phyloP scores from a whole-genome alignment of 2,888 invertebrate genomes.

The Tridacna gigas region DNA sequence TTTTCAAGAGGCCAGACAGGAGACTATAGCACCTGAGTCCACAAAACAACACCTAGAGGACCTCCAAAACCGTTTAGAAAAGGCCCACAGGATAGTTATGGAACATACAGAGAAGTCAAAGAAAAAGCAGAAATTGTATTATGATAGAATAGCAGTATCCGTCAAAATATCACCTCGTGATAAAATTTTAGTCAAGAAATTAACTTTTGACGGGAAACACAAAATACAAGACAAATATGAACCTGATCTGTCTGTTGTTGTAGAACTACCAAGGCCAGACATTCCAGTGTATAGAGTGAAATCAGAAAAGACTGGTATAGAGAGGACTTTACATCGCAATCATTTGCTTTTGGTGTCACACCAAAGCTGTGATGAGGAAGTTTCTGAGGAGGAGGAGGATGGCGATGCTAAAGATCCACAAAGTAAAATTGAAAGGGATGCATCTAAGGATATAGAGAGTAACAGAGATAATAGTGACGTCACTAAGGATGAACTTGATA shows the following conservation, averaged over 20 bases:
- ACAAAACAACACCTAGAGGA: conserved; percentile 30
- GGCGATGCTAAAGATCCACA: not conserved
- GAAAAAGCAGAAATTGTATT: conserved; percentile 1
- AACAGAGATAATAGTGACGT: not conserved
- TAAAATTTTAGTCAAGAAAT: conserved; percentile 3
- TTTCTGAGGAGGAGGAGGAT: not conserved
- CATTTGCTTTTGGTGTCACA: not conserved
- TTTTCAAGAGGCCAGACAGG: too few relatives aligned
- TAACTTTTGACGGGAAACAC: conserved; percentile 15
- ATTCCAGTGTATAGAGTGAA: conserved; percentile 18
- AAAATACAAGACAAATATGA: too few relatives aligned
- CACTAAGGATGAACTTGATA: not conserved
- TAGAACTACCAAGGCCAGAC: conserved; percentile 6
- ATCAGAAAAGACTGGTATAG: not conserved
- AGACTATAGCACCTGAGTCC: not conserved
- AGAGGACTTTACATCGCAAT: conserved; percentile 15
- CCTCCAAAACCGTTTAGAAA: conserved; percentile 5
- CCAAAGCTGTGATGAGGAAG: not conserved
- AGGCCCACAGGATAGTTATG: conserved; percentile 1
- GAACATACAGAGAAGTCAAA: not conserved
- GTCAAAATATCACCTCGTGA: conserved; percentile 1
- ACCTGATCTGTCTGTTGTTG: too few relatives aligned
- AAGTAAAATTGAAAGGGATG: not conserved
- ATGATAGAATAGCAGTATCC: not conserved
- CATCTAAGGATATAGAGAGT: not conserved